phyloP scores from a whole-genome alignment of 2,113 vertebrate genomes.

The Microtus oregoni region DNA sequence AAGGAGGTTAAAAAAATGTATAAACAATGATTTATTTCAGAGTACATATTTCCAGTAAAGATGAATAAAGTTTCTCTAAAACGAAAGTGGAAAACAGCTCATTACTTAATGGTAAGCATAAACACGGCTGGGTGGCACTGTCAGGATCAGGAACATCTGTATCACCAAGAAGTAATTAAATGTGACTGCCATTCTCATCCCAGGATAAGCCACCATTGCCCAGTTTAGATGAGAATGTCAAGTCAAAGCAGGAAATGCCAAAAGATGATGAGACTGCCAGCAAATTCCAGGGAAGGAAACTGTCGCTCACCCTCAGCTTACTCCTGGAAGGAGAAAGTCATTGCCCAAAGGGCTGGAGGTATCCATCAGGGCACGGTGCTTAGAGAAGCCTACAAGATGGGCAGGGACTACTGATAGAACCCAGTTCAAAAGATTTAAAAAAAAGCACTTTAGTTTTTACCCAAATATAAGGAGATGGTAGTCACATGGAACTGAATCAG shows the following conservation, averaged over 20 bases:
- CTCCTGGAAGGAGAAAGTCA: not conserved
- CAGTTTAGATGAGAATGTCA: slow-evolving; percentile 38
- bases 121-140: not conserved
- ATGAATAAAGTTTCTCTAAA: not conserved
- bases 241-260: slow-evolving; percentile 45
- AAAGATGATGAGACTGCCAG: slow-evolving; percentile 9
- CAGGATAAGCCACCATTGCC: not conserved
- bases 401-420: not conserved
- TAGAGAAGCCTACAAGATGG: not conserved
- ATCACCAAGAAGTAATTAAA: slow-evolving; percentile 36
- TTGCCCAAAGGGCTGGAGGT: slow-evolving; percentile 3
- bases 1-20: not conserved
- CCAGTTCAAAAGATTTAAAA: not conserved
- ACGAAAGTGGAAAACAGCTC: slow-evolving; percentile 4
- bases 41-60: not conserved
- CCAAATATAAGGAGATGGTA: not conserved
- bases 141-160: not conserved
- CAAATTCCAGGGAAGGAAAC: slow-evolving; percentile 51
- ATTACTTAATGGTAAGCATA: slow-evolving; percentile 34
- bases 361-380: not conserved
- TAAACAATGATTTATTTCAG: slow-evolving; percentile 43
- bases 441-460: not conserved
- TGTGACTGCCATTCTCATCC: slow-evolving; percentile 22
- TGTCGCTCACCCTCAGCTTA: slow-evolving; percentile 55
- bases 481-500: not conserved